These are phyloP conservation scores for Coreius guichenoti DNA, from an alignment of 2,797 vertebrate genomes.

Conservation along the genomic window DNA sequence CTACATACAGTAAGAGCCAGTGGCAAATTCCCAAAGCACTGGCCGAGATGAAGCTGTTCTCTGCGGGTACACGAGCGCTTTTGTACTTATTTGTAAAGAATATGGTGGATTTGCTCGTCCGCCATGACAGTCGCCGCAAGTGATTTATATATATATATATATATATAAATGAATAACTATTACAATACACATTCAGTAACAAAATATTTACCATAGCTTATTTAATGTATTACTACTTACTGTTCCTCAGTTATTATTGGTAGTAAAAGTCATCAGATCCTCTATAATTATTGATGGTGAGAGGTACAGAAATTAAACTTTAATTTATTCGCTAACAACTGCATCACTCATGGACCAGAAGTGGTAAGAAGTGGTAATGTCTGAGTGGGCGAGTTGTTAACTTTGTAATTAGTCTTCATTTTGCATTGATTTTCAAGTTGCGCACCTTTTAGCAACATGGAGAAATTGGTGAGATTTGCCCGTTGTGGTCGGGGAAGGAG, in stretches of 20 bases:
- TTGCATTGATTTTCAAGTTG: background rate
- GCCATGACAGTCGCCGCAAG: no score
- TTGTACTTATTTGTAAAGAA: no score
- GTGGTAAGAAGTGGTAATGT: background rate
- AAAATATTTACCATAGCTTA: background rate
- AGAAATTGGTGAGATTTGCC: background rate
- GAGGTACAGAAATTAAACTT: background rate
- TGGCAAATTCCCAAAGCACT: no score
- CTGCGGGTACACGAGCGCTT: no score
- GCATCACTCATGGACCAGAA: background rate
- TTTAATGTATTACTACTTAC: background rate
- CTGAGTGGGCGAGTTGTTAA: background rate
- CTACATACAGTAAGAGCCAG: no score
- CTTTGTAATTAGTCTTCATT: background rate
- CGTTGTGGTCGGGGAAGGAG: background rate
- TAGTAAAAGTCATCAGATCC: background rate
- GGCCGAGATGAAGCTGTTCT: no score
- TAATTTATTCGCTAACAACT: background rate
- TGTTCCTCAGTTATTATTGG: background rate
- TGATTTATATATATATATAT: no score
- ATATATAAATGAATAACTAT: no score
- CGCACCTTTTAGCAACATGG: fast-evolving
- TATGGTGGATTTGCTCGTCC: no score
- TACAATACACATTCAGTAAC: no score
- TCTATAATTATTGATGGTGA: no score